Evolutionary conservation across 2,113 vertebrate genomes (phyloP).

Genomic region (Brachirus orientalis): DNA sequence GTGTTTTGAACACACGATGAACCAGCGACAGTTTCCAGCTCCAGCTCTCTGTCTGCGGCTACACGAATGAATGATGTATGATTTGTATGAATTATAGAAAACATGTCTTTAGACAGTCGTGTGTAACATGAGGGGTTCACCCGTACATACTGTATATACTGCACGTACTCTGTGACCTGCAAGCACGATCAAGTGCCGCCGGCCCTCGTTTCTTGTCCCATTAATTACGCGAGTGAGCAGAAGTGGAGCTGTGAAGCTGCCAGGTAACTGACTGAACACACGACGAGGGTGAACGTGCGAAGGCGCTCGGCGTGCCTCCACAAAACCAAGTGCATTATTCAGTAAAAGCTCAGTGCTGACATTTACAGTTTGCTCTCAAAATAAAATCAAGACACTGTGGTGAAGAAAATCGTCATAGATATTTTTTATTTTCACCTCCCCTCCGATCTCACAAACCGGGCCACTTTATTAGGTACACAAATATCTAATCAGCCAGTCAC

Average conservation of each 20-base stretch:
- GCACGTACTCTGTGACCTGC: conserved; percentile 12
- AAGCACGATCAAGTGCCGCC: not conserved
- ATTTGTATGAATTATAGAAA: conserved; percentile 44
- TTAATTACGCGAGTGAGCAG: not conserved
- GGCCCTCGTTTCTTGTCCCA: conserved; percentile 2
- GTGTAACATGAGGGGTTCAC: conserved; percentile 16
- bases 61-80: conserved; percentile 30
- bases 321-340: not conserved
- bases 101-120: not conserved
- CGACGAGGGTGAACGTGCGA: not conserved
- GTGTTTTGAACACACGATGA: no score
- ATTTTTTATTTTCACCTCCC: not conserved
- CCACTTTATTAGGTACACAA: no score
- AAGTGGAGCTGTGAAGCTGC: not conserved
- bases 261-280: not conserved
- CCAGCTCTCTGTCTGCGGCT: not conserved
- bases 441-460: no score
- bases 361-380: conserved; percentile 9
- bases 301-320: not conserved
- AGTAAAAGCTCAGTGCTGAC: not conserved
- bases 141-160: not conserved
- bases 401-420: not conserved
- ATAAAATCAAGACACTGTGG: not conserved
- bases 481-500: not conserved
- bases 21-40: no score